Percentiles rank a stretch among this genome's conserved stretches.
Evolutionary conservation across 2,113 vertebrate species (phyloP).

Genomic region (Kobus ellipsiprymnus): DNA sequence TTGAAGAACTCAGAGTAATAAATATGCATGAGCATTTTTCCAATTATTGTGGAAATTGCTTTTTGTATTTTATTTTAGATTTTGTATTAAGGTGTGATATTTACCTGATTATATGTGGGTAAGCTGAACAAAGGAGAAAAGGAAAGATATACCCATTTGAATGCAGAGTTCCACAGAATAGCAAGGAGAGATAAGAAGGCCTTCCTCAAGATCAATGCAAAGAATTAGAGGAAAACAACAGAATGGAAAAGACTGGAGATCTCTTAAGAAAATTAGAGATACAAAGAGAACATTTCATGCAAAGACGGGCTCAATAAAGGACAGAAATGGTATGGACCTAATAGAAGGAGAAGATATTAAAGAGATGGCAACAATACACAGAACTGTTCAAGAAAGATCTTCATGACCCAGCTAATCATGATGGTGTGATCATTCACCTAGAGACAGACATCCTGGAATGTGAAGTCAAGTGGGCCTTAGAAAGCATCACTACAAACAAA

Average conservation of each 20-base stretch:
- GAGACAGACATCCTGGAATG: neutral
- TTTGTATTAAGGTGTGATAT: constrained; percentile 30
- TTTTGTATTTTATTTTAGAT: constrained; percentile 51
- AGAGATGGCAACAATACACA: neutral
- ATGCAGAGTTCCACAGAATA: neutral
- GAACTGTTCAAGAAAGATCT: neutral
- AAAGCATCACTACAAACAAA: neutral
- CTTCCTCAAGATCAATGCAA: neutral
- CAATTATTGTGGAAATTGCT: constrained; percentile 52
- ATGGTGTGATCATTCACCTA: neutral
- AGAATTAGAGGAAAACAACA: neutral
- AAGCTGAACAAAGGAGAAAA: neutral
- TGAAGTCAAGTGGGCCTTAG: neutral
- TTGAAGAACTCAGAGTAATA: constrained; percentile 14
- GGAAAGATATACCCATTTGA: neutral
- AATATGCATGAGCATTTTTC: constrained; percentile 45
- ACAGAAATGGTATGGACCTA: neutral
- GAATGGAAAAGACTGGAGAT: neutral
- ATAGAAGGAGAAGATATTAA: neutral
- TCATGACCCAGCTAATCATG: neutral
- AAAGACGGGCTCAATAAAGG: neutral
- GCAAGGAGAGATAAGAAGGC: neutral
- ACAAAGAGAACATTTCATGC: neutral
- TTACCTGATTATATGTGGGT: constrained; percentile 23
- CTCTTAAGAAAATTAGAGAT: neutral